These are phyloP conservation scores for Drosophila biarmipes DNA, from an alignment of 1,140 invertebrate species.

Conservation along the genomic window DNA sequence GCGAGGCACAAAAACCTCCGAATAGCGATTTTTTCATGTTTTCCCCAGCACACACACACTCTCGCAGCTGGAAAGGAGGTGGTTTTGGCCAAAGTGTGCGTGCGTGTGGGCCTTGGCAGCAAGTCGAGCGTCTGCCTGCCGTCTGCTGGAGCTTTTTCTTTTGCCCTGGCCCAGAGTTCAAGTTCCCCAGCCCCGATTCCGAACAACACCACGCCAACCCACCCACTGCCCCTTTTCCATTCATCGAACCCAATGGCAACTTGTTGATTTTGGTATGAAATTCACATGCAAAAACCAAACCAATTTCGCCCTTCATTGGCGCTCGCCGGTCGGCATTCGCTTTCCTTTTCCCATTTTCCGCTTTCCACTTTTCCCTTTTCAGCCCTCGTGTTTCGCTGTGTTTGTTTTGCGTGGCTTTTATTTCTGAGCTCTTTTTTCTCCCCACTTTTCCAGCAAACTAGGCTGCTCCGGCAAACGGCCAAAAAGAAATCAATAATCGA, in stretches of 20 bases:
- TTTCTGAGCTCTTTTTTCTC: constrained; percentile 19
- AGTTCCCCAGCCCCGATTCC: constrained; percentile 14
- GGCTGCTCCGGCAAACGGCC: constrained; percentile 27
- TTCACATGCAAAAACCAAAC: constrained; percentile 63
- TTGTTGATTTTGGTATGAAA: constrained; percentile 61
- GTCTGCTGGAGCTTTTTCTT: constrained; percentile 51
- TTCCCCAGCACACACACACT: constrained; percentile 30
- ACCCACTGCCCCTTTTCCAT: constrained; percentile 15
- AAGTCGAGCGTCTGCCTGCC: constrained; percentile 50
- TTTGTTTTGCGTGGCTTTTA: constrained; percentile 50
- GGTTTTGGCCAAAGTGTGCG: constrained; percentile 30
- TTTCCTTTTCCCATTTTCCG: constrained; percentile 17
- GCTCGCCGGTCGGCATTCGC: constrained; percentile 32
- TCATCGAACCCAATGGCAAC: constrained; percentile 62
- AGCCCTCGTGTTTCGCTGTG: constrained; percentile 28
- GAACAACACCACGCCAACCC: neutral
- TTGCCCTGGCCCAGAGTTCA: constrained; percentile 51
- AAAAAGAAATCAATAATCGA: constrained; percentile 62
- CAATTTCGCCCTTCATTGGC: constrained; percentile 62
- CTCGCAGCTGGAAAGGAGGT: constrained; percentile 13
- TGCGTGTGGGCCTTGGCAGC: constrained; percentile 51
- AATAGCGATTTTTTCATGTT: constrained; percentile 62
- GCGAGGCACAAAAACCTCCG: constrained; percentile 54
- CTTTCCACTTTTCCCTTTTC: constrained; percentile 3
- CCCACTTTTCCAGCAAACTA: constrained; percentile 32